phyloP scores from a whole-genome alignment of 2,888 invertebrate species.

The Phengaris alcon region DNA sequence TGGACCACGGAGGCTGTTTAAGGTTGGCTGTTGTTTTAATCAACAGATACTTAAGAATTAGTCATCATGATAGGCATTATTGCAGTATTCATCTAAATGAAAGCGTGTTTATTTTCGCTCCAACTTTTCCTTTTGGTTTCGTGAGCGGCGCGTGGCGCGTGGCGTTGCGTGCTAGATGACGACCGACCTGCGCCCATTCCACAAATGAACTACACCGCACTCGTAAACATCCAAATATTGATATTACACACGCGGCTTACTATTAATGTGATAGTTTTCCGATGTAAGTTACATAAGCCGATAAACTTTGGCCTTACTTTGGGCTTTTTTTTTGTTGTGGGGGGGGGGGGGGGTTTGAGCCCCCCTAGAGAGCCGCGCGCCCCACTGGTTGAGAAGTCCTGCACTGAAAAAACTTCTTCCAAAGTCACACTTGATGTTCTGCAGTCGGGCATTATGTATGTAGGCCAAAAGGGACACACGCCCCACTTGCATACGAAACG shows the following conservation, averaged over 20 bases:
- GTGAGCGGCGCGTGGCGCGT: neutral
- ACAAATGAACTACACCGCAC: constrained; percentile 10
- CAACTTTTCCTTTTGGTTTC: constrained; percentile 27
- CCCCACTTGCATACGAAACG: neutral
- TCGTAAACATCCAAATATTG: constrained; percentile 1
- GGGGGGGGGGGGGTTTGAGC: no score
- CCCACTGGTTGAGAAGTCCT: no score
- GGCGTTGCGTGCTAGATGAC: neutral
- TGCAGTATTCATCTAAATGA: neutral
- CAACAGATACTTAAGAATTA: no score
- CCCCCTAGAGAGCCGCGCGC: no score
- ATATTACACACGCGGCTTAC: neutral
- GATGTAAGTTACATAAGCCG: no score
- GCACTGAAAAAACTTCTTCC: neutral
- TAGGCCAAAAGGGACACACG: constrained; percentile 1
- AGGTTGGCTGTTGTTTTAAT: no score
- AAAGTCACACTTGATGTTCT: neutral
- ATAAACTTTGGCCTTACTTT: no score
- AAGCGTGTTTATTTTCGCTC: constrained; percentile 15
- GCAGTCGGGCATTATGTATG: constrained; percentile 9
- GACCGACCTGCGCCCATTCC: neutral
- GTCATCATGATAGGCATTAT: no score
- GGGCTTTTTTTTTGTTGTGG: no score
- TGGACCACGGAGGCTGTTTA: no score
- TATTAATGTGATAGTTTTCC: neutral